Base-by-base conservation (phyloP, 2,888 invertebrate species). In the Drosophila falleni region DNA sequence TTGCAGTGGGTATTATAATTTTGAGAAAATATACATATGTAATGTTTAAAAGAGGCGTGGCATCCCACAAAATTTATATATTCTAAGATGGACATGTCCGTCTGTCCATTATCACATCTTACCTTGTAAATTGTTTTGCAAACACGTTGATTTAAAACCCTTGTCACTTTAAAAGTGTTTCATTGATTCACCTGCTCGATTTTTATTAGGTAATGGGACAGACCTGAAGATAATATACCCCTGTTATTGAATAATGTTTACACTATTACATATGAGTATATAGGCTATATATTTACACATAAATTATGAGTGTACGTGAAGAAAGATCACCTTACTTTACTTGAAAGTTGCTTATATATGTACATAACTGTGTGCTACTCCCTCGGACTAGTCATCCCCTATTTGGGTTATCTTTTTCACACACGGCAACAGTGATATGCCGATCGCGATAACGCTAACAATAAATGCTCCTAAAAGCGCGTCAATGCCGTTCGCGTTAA, bases 391-490 rank as follows among this genome's bases (percentile, higher is more conserved):
- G 55, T 56, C 35, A 56, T 44, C 33, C 10, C 23, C 37, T 3
- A 44, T 33, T 50, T n/a, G 33, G 16, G 56, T 51, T 64, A 64
- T 46, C 51, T 39, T 31, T n/a, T n/a, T 2, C 29, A 35, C 62
- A 41, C 62, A 35, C 54, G 39, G 66, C 53, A 66, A 54, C 55
- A 33, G 41, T 37, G 16, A 61, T 35, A 37, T 23, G 31, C 11
- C 39, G 39, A 53, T 58, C 46, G 46, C 41, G n/a, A 51, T 31
- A 42, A 8, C 26, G 9, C 13, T 19, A 41, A 51, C 33, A 23
- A 31, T 33, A 39, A 19, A 19, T 19, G n/a, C 29, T 31, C 31
- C 13, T 15, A 6, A 53, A 41, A 33, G 19, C 31, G 4, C 13
- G 16, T 35, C 13, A 23, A 37, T 19, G n/a, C 9, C 5, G 19